phyloP scores from a whole-genome alignment of 2,113 vertebrate genomes.

The Channa argus region DNA sequence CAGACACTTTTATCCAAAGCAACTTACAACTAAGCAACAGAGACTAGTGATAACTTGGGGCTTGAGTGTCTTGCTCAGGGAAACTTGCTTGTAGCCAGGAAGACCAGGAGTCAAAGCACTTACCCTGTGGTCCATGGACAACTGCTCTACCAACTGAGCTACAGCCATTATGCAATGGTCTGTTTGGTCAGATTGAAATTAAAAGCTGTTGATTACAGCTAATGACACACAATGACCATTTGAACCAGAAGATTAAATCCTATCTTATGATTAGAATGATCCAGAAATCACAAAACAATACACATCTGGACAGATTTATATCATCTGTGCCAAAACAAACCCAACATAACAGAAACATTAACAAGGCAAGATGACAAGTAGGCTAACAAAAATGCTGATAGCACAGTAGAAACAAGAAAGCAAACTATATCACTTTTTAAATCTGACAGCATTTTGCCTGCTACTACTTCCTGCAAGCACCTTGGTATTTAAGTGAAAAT shows the following conservation, averaged over 20 bases:
- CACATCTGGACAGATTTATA: not conserved
- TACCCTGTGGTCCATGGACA: no score
- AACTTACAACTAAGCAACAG: no score
- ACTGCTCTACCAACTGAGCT: no score
- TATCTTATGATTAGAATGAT: constrained; percentile 11
- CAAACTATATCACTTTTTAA: constrained; percentile 24
- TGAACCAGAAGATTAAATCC: constrained; percentile 3
- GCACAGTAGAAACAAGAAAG: not conserved
- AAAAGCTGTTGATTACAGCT: not conserved
- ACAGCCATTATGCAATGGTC: no score
- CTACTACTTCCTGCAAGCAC: constrained; percentile 10
- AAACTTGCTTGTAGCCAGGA: no score
- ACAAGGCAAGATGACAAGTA: not conserved
- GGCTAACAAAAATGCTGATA: not conserved
- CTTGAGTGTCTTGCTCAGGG: no score
- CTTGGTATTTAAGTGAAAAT: constrained; percentile 57
- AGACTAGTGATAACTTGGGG: no score
- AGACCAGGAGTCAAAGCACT: no score
- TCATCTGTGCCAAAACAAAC: not conserved
- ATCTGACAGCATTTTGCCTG: not conserved
- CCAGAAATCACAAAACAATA: constrained; percentile 7
- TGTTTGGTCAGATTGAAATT: not conserved
- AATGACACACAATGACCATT: constrained; percentile 12
- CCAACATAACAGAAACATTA: not conserved
- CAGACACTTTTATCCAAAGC: no score